Conservation (phyloP, 1,140 invertebrate genomes). For the Philopotamus ludificatus region DNA sequence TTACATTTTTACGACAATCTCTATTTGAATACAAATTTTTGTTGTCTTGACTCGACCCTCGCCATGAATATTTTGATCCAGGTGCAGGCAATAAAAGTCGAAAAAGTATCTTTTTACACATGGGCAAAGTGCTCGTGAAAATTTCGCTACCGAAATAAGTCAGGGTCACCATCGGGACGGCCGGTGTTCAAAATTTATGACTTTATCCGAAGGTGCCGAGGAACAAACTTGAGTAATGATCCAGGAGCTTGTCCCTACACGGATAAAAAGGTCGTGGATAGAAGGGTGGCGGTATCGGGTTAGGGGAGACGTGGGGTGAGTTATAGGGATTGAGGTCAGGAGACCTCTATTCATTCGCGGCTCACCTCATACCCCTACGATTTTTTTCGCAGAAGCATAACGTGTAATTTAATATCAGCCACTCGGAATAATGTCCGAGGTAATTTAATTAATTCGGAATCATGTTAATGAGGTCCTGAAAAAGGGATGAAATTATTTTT, state of each 20-base stretch:
- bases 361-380: too few species aligned
- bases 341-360: too few species aligned
- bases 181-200: background rate
- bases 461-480: background rate
- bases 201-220: background rate
- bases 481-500: background rate
- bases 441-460: background rate
- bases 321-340: too few species aligned
- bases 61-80: too few species aligned
- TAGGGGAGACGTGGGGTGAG: background rate
- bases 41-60: too few species aligned
- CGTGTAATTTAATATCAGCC: background rate
- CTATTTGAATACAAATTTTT: too few species aligned
- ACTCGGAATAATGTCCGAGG: background rate
- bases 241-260: background rate
- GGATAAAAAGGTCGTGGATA: background rate
- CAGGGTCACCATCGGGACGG: background rate
- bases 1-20: too few species aligned
- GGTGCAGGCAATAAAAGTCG: too few species aligned
- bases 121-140: background rate
- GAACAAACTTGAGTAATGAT: constrained; percentile 9
- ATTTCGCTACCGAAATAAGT: background rate
- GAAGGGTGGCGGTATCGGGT: too few species aligned
- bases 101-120: too few species aligned
- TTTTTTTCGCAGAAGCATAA: background rate